Evolutionary conservation across 2,888 invertebrate species (phyloP), one percentile per base, ranked within the genome.

Genomic region (Apamea crenata): DNA sequence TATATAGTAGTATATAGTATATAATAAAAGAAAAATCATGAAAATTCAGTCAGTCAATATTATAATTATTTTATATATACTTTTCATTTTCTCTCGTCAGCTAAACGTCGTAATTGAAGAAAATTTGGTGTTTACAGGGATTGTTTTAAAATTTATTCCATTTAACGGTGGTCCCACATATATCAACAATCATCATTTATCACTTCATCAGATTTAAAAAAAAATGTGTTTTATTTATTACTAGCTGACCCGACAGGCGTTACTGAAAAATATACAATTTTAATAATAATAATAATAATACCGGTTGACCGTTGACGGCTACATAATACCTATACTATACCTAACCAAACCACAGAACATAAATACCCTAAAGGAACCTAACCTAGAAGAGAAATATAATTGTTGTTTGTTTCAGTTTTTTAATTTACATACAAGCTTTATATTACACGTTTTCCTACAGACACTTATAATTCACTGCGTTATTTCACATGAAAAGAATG

Each of bases 401-500:
- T 50, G 12, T 18, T 50, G 21, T 50, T 50, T 50, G 21, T 21
- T 18, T 29, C 16, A 16, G 16, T 40, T 56, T 40, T 56, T 25
- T 7, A 16, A 16, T 44, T 44, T 25, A 25, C 3, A 25, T 36
- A 21, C 6, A 50, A 32, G 10, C 7, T 63, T 18, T 50, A n/a
- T 7, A n/a, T 7, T 29, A 29, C 1, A 10, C 40, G 25, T 6
- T 3, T 32, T n/a, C 12, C 44, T 10, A 3, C 2, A 25, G 14
- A 25, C 8, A 59, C 14, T 47, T 18, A 4, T 40, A 40, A 36
- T 18, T 47, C 36, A 29, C 53, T 18, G 8, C 1, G 16, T 29
- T 78, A 65, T 47, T 72, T 50, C 68, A 61, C 68, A 95, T 95
- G 94, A 93, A 87, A 91, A 94, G 90, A 92, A 96, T 96, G 96